Conservation (phyloP, 2,888 invertebrate species). For the Augochlorella aurata region DNA sequence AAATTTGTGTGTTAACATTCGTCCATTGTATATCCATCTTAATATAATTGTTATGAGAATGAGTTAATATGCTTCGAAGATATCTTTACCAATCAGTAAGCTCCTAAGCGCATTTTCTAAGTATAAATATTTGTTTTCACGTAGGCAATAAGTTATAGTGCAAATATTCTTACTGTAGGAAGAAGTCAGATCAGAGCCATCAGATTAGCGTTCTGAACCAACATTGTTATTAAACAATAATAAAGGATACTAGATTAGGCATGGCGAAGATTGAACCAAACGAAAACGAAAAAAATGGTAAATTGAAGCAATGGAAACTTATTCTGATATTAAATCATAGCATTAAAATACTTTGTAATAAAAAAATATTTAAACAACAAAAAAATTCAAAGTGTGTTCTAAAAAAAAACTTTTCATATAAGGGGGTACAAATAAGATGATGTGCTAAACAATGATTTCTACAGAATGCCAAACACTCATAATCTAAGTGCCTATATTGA, state of each 20-base stretch:
- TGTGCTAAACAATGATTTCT: constrained; percentile 7
- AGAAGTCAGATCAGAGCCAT: constrained; percentile 27
- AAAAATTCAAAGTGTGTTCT: constrained; percentile 7
- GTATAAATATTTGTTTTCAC: constrained; percentile 2
- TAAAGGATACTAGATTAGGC: background rate
- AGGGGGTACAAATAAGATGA: background rate
- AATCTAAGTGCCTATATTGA: constrained; percentile 42
- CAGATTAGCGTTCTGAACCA: constrained; percentile 10
- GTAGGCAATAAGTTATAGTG: constrained; percentile 15
- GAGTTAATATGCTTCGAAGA: constrained; percentile 25
- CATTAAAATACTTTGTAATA: constrained; percentile 30
- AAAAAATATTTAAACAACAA: constrained; percentile 9
- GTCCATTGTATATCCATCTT: constrained; percentile 21
- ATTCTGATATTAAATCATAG: constrained; percentile 26
- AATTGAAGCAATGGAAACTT: background rate
- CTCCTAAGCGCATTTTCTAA: constrained; percentile 28
- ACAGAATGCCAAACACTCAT: constrained; percentile 23
- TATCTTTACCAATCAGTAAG: constrained; percentile 21
- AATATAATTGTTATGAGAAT: constrained; percentile 13
- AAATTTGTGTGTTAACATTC: constrained; percentile 25
- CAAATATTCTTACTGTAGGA: constrained; percentile 26
- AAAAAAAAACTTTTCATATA: constrained; percentile 10
- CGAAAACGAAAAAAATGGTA: background rate
- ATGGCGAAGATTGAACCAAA: background rate
- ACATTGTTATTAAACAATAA: constrained; percentile 15